Evolutionary conservation across 2,888 invertebrate genomes (phyloP).

Genomic region (Conops quadrifasciatus): DNA sequence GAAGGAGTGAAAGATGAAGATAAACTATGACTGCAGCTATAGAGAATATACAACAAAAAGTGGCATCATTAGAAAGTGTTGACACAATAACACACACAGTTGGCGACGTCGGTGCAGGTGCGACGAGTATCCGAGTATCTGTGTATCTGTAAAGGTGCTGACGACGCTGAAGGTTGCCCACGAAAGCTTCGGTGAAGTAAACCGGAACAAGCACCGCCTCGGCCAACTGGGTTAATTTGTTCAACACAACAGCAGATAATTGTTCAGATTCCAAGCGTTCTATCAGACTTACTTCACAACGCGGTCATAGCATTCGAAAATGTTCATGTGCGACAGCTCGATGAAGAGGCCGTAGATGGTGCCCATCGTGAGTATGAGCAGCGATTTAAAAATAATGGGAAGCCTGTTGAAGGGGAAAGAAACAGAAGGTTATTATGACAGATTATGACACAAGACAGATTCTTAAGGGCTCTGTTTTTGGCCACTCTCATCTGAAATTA

Average conservation of each 20-base stretch:
- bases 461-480: background rate
- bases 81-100: conserved; percentile 12
- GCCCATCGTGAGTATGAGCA: conserved; percentile 80
- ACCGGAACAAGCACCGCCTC: background rate
- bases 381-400: conserved; percentile 83
- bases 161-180: background rate
- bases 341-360: conserved; percentile 82
- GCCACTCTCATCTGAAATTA: background rate
- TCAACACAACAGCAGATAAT: background rate
- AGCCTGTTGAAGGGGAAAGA: conserved; percentile 65
- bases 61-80: conserved; percentile 29
- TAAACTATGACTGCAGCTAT: conserved; percentile 19
- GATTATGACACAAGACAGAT: too few relatives aligned
- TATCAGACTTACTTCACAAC: conserved; percentile 73
- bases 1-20: conserved; percentile 14
- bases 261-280: background rate
- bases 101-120: background rate
- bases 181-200: background rate
- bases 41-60: conserved; percentile 28
- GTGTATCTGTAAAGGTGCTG: background rate
- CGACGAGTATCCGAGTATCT: background rate
- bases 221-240: conserved; percentile 2
- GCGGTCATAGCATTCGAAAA: conserved; percentile 84
- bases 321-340: conserved; percentile 79
- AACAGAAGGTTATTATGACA: background rate